These are phyloP conservation scores for Tiliacea aurago DNA, from an alignment of 2,888 invertebrate genomes.

Conservation along the genomic window DNA sequence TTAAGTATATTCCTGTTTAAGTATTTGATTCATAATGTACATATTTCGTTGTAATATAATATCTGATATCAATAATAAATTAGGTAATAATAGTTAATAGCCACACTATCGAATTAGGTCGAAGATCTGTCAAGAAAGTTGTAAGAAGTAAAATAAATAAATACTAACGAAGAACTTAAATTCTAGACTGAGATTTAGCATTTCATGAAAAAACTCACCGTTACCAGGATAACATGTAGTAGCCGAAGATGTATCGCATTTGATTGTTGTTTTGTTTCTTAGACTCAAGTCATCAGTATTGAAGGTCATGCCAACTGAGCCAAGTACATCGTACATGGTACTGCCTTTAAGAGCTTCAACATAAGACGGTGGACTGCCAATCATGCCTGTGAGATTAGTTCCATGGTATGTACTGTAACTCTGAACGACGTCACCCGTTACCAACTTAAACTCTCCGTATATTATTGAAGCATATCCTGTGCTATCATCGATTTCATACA, in stretches of 20 bases:
- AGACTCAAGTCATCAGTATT: conserved; percentile 63
- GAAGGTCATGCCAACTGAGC: conserved; percentile 70
- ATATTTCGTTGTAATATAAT: too few species aligned
- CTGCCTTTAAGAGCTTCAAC: conserved; percentile 72
- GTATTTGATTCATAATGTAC: too few species aligned
- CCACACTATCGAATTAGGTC: too few species aligned
- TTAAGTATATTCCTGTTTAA: too few species aligned
- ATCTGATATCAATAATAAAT: too few species aligned
- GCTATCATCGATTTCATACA: conserved; percentile 83
- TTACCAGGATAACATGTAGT: conserved; percentile 75
- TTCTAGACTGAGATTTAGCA: neutral
- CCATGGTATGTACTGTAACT: conserved; percentile 77
- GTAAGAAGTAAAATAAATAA: too few species aligned
- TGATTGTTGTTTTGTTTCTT: conserved; percentile 72
- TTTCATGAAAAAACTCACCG: conserved; percentile 68
- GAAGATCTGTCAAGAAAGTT: too few species aligned
- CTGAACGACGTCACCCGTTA: conserved; percentile 73
- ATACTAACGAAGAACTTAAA: neutral
- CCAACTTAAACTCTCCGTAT: conserved; percentile 79
- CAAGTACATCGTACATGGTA: conserved; percentile 72
- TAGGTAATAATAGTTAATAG: too few species aligned
- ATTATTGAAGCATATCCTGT: conserved; percentile 77
- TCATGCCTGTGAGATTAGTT: conserved; percentile 73
- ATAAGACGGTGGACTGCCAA: conserved; percentile 76
- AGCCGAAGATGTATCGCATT: conserved; percentile 65